Evolutionary conservation across 2,113 vertebrate genomes (phyloP).

Genomic region (Epinephelus fuscoguttatus): DNA sequence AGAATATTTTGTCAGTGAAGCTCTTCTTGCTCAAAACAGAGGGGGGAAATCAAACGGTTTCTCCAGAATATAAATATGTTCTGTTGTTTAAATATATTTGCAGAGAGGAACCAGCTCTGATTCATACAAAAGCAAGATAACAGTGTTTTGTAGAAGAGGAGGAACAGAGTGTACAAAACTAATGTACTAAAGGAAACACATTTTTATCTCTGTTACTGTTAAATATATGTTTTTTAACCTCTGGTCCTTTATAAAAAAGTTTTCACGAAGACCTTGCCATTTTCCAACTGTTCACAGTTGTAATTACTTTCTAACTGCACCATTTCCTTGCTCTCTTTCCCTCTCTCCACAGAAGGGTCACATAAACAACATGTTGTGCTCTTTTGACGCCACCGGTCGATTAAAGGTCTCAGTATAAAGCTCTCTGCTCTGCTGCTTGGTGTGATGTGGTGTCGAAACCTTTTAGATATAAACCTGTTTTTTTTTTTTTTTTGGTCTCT

Average conservation of each 20-base stretch:
- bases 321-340: constrained; percentile 25
- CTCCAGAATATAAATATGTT: not conserved
- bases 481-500: not conserved
- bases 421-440: constrained; percentile 41
- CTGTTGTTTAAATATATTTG: constrained; percentile 7
- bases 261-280: not conserved
- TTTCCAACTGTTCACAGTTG: not conserved
- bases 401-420: constrained; percentile 73
- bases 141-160: not conserved
- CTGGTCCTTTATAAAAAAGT: not conserved
- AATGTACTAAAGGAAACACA: not conserved
- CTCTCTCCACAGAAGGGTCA: constrained; percentile 77
- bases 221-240: not conserved
- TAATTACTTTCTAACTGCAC: constrained; percentile 27
- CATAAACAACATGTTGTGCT: constrained; percentile 67
- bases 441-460: constrained; percentile 40
- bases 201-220: not conserved
- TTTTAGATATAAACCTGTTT: constrained; percentile 6
- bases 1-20: not conserved
- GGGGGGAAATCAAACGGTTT: not conserved
- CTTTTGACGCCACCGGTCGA: constrained; percentile 70
- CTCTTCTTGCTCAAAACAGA: not conserved
- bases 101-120: not conserved
- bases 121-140: constrained; percentile 11
- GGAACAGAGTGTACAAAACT: not conserved